Conservation (phyloP, 2,797 vertebrate species). For the Geotrypetes seraphini region DNA sequence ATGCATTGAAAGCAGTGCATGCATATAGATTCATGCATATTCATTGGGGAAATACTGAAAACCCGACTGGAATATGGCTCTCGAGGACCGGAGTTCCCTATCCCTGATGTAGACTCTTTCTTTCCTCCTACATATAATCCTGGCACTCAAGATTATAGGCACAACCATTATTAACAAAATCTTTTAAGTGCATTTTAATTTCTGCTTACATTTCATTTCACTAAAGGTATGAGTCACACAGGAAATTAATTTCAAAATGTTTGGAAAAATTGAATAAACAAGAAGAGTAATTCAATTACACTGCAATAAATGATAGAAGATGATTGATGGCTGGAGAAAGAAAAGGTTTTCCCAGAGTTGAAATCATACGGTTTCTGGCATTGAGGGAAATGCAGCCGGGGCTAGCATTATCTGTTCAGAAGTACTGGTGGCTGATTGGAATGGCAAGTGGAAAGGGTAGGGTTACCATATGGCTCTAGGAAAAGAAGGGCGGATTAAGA, state of each 20-base stretch:
- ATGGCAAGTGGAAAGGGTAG: too few species aligned
- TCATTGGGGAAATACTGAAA: too few species aligned
- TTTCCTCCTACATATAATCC: not conserved
- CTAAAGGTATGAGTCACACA: constrained; percentile 32
- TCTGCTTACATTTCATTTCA: constrained; percentile 25
- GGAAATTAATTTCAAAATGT: constrained; percentile 20
- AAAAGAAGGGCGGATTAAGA: too few species aligned
- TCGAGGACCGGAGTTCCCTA: too few species aligned
- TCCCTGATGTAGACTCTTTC: not conserved
- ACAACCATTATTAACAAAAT: constrained; percentile 17
- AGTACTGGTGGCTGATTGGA: too few species aligned
- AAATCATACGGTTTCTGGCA: constrained; percentile 13
- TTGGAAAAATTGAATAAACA: constrained; percentile 42
- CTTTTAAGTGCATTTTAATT: constrained; percentile 39
- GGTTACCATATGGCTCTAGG: too few species aligned
- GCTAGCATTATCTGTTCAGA: too few species aligned
- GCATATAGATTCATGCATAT: too few species aligned
- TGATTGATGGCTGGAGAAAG: not conserved
- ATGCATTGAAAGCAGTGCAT: too few species aligned
- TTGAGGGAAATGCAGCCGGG: too few species aligned
- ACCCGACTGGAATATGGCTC: too few species aligned
- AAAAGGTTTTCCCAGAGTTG: constrained; percentile 5
- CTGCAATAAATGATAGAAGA: too few species aligned
- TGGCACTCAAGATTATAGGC: constrained; percentile 13
- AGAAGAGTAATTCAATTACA: constrained; percentile 36